phyloP scores from a whole-genome alignment of 1,140 invertebrate genomes.

The Eumeta japonica region DNA sequence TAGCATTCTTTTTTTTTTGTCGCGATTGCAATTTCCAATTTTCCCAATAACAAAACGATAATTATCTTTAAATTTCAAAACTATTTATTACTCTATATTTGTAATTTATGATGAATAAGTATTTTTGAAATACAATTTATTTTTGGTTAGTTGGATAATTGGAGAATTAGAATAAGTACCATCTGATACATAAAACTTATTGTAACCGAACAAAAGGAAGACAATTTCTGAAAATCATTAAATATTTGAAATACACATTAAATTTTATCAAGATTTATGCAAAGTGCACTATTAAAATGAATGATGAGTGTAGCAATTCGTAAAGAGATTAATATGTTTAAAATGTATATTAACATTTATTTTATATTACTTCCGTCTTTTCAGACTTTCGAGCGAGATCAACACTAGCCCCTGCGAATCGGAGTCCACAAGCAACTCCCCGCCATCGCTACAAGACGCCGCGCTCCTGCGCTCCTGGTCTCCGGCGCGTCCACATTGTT shows the following conservation, averaged over 20 bases:
- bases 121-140: slow-evolving; percentile 6
- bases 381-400: slow-evolving; percentile 41
- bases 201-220: slow-evolving; percentile 4
- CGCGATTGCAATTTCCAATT: no score
- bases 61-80: no score
- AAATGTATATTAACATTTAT: slow-evolving; percentile 26
- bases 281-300: neutral
- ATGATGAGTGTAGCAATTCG: slow-evolving; percentile 6
- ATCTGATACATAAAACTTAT: slow-evolving; percentile 32
- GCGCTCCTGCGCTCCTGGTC: slow-evolving; percentile 47
- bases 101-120: slow-evolving; percentile 4
- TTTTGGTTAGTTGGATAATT: slow-evolving; percentile 37
- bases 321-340: slow-evolving; percentile 40
- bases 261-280: slow-evolving; percentile 9
- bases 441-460: slow-evolving; percentile 47
- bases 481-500: slow-evolving; percentile 41
- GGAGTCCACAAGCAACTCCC: slow-evolving; percentile 46
- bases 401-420: slow-evolving; percentile 47
- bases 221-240: slow-evolving; percentile 1
- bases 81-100: slow-evolving; percentile 28
- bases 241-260: slow-evolving; percentile 8
- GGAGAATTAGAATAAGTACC: slow-evolving; percentile 36
- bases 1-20: no score
- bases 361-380: slow-evolving; percentile 18
- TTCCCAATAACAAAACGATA: no score